phyloP scores from a whole-genome alignment of 2,113 vertebrate species.

The Cranoglanis bouderius region DNA sequence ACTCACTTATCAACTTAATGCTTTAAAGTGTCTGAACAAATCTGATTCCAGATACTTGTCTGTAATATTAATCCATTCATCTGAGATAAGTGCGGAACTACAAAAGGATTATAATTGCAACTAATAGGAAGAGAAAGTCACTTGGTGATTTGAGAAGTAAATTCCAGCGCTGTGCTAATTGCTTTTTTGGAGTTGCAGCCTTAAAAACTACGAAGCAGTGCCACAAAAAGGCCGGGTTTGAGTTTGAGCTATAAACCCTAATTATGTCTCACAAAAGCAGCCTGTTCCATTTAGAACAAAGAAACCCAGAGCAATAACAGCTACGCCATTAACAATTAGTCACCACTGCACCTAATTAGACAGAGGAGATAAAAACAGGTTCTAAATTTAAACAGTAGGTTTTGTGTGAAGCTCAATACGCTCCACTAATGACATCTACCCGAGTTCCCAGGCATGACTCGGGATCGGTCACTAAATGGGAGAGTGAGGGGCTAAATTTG shows the following conservation, averaged over 20 bases:
- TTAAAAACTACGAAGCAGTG: constrained; percentile 77
- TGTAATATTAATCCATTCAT: constrained; percentile 33
- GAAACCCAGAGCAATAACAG: constrained; percentile 82
- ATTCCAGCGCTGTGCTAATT: constrained; percentile 73
- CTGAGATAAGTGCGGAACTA: constrained; percentile 12
- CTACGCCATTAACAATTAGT: constrained; percentile 89
- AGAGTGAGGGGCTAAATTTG: constrained; percentile 39
- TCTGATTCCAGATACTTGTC: neutral
- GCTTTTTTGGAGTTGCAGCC: constrained; percentile 73
- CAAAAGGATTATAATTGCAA: constrained; percentile 36
- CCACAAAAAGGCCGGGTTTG: constrained; percentile 69
- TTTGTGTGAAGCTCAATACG: constrained; percentile 78
- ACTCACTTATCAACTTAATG: neutral
- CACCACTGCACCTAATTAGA: constrained; percentile 83
- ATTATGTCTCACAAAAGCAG: constrained; percentile 88
- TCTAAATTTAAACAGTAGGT: constrained; percentile 84
- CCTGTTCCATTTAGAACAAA: constrained; percentile 81
- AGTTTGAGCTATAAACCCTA: constrained; percentile 89
- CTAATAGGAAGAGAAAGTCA: constrained; percentile 10
- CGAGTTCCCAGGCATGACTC: constrained; percentile 64
- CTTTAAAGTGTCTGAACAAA: constrained; percentile 15
- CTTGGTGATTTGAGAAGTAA: constrained; percentile 46
- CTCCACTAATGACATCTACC: constrained; percentile 74
- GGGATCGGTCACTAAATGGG: constrained; percentile 34
- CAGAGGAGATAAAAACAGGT: constrained; percentile 79